phyloP scores from a whole-genome alignment of 2,113 vertebrate genomes.

The Polyodon spathula region DNA sequence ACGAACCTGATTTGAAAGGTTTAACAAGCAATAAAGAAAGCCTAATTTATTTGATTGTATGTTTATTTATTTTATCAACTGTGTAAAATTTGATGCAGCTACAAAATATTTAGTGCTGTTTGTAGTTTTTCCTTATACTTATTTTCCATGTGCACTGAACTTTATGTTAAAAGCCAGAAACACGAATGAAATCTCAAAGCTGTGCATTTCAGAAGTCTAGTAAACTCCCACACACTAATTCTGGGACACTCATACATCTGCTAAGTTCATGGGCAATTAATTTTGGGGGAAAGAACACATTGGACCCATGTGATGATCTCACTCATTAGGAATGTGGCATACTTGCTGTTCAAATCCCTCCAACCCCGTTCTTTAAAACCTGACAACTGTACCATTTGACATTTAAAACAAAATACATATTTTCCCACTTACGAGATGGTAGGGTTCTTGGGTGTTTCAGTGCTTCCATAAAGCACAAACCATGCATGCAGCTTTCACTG shows the following conservation, averaged over 20 bases:
- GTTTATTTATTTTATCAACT: too few species aligned
- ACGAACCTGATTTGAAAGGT: too few species aligned
- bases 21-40: too few species aligned
- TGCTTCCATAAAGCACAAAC: too few species aligned
- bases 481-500: too few species aligned
- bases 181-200: not conserved
- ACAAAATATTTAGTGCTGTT: too few species aligned
- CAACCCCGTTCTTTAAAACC: not conserved
- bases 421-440: too few species aligned
- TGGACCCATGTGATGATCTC: not conserved
- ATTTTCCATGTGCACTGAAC: not conserved
- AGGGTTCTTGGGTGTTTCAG: too few species aligned
- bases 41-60: too few species aligned
- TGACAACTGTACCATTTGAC: too few species aligned
- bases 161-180: not conserved
- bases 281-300: not conserved
- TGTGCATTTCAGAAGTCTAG: not conserved
- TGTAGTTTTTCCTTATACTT: not conserved
- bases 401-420: too few species aligned
- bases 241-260: slow-evolving; percentile 7
- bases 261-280: slow-evolving; percentile 3
- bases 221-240: not conserved
- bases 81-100: too few species aligned
- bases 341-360: not conserved
- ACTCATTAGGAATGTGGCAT: not conserved